Evolutionary conservation across 2,888 invertebrate species (phyloP), one percentile per base, ranked within the genome.

Genomic region (Syritta pipiens): DNA sequence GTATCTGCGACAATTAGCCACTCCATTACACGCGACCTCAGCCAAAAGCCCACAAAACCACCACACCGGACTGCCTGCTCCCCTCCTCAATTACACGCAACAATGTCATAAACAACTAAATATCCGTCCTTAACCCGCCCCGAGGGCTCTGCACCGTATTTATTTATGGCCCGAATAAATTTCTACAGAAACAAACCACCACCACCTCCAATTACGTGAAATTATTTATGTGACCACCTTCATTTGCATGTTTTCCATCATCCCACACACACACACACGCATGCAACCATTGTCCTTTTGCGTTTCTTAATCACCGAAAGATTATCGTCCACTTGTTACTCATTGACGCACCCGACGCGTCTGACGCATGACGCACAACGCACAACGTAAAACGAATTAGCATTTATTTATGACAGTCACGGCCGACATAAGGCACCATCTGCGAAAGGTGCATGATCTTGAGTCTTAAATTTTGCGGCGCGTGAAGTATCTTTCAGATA

Each of bases 291-390:
- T n/a, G 20, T 24, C 44, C 12, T 24, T 46, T 28, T 46, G 22
- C 24, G 24, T 48, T 53, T 37, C 22, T 24, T 24, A 53, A 53
- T 53, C 37, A 37, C n/a, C 37, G 2, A 12, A n/a, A 22, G 53
- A 53, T 53, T 53, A 53, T 53, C 53, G 37, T 37, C 37, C 37
- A 37, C 37, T 53, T 53, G 53, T 53, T 37, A 53, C 53, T 10
- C 14, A 17, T 17, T 17, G 51, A 51, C n/a, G n/a, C n/a, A n/a
- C n/a, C n/a, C n/a, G n/a, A n/a, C n/a, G n/a, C n/a, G n/a, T n/a
- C n/a, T n/a, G n/a, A n/a, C n/a, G n/a, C n/a, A n/a, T n/a, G n/a
- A 37, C 10, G 51, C 28, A 30, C 20, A 19, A 49, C 19, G 28
- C 30, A 19, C 9, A 24, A 53, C 20, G 20, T 3, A 2, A n/a